Conservation (phyloP, 2,888 invertebrate genomes). For the Eupsilia transversa region DNA sequence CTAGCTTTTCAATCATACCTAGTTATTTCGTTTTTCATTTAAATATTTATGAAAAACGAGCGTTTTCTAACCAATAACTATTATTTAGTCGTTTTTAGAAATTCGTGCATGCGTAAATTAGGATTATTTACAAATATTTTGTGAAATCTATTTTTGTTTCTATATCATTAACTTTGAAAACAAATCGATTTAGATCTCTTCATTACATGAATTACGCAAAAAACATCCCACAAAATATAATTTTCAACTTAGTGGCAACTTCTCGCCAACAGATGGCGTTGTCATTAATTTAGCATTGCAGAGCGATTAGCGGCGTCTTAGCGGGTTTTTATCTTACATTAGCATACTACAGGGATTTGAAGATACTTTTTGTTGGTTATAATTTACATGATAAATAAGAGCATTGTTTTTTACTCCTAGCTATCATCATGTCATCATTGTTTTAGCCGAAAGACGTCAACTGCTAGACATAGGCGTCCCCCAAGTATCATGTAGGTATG, state of each 20-base stretch:
- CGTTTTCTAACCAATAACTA: background rate
- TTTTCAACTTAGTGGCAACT: slow-evolving; percentile 35
- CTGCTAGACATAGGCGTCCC: too few species aligned
- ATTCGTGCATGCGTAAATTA: too few species aligned
- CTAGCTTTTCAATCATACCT: background rate
- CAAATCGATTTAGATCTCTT: background rate
- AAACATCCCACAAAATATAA: background rate
- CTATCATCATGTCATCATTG: too few species aligned
- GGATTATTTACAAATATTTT: background rate
- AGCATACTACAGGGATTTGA: slow-evolving; percentile 43
- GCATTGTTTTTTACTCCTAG: background rate
- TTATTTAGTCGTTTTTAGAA: too few species aligned
- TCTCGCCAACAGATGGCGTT: slow-evolving; percentile 58
- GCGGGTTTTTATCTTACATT: slow-evolving; percentile 56
- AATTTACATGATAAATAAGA: slow-evolving; percentile 21
- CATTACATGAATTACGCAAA: background rate
- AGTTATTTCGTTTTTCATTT: too few species aligned
- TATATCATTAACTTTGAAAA: background rate
- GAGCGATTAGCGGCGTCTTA: slow-evolving; percentile 58
- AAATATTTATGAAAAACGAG: background rate
- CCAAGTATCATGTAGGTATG: too few species aligned
- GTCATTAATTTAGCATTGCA: slow-evolving; percentile 56
- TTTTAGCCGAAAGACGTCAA: too few species aligned
- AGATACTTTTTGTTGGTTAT: slow-evolving; percentile 13
- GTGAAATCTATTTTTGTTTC: background rate